A percentile compares a stretch with the other conserved stretches of the same genome.
Conservation (phyloP, 2,113 vertebrate species). For the Reinhardtius hippoglossoides region DNA sequence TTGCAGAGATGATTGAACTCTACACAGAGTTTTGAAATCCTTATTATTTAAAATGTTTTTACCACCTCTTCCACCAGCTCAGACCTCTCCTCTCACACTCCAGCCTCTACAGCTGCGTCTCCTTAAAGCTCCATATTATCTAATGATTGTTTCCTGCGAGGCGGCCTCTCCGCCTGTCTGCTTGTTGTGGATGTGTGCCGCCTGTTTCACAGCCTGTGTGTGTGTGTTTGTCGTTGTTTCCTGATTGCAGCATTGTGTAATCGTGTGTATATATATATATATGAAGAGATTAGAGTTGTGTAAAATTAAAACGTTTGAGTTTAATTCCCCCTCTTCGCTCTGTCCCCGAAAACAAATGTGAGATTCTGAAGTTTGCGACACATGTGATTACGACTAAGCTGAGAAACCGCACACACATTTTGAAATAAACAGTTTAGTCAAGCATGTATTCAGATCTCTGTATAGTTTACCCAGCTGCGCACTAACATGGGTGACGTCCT, state of each 20-base stretch:
- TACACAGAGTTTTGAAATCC: too few species aligned
- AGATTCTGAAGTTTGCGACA: conserved; percentile 41
- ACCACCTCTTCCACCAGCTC: neutral
- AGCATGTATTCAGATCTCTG: conserved; percentile 28
- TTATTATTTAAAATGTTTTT: neutral
- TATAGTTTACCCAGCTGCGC: conserved; percentile 57
- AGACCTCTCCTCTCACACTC: neutral
- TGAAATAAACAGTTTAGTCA: conserved; percentile 60
- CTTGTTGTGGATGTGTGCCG: conserved; percentile 19
- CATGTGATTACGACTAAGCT: conserved; percentile 57
- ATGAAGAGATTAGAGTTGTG: conserved; percentile 20
- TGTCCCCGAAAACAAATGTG: conserved; percentile 33
- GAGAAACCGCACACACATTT: conserved; percentile 57
- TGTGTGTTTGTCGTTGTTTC: neutral
- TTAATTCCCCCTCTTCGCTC: neutral
- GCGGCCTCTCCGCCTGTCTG: conserved; percentile 39
- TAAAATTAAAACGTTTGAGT: conserved; percentile 34
- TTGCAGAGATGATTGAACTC: neutral
- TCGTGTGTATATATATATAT: conserved; percentile 25
- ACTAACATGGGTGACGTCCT: conserved; percentile 42
- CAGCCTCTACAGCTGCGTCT: conserved; percentile 26
- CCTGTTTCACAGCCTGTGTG: conserved; percentile 18
- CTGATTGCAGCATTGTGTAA: conserved; percentile 18
- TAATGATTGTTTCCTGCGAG: conserved; percentile 59
- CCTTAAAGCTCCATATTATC: conserved; percentile 48